A percentile compares a stretch with the other conserved stretches of the same genome.
Conservation (phyloP, 2,888 invertebrate genomes). For the Microplitis manilae region DNA sequence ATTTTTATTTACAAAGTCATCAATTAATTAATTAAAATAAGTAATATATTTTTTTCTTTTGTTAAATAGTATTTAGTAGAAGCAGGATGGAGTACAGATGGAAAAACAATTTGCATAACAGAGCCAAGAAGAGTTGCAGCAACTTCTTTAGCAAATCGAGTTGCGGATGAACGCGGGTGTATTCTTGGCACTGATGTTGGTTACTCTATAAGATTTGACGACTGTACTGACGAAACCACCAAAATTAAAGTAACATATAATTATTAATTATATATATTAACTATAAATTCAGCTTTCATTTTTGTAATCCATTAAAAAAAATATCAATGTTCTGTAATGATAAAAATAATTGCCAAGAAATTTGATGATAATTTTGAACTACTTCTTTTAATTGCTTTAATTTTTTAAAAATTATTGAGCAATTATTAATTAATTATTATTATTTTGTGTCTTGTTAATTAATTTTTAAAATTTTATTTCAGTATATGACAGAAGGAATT, state of each 20-base stretch:
- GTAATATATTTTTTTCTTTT: slow-evolving; percentile 7
- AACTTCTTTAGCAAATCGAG: slow-evolving; percentile 88
- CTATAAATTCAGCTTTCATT: background rate
- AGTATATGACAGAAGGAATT: slow-evolving; percentile 98
- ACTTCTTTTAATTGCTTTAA: no score
- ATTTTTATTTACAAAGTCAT: slow-evolving; percentile 39
- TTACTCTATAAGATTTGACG: slow-evolving; percentile 88
- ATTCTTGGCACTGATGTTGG: slow-evolving; percentile 81
- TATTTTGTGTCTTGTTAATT: no score
- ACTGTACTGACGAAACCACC: slow-evolving; percentile 76
- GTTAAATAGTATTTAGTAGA: slow-evolving; percentile 86
- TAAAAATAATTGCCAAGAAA: no score
- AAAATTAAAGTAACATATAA: slow-evolving; percentile 78
- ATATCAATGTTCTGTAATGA: no score
- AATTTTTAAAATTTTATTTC: slow-evolving; percentile 54
- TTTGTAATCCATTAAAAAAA: background rate
- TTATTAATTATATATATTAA: slow-evolving; percentile 22
- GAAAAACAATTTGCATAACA: slow-evolving; percentile 86
- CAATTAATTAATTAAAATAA: background rate
- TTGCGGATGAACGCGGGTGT: slow-evolving; percentile 84
- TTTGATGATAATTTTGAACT: no score
- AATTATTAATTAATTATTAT: no score
- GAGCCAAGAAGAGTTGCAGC: slow-evolving; percentile 94
- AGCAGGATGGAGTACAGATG: slow-evolving; percentile 85
- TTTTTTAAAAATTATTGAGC: no score